These are phyloP conservation scores for Cenopis cana DNA, from an alignment of 2,888 invertebrate species.

Conservation along the genomic window DNA sequence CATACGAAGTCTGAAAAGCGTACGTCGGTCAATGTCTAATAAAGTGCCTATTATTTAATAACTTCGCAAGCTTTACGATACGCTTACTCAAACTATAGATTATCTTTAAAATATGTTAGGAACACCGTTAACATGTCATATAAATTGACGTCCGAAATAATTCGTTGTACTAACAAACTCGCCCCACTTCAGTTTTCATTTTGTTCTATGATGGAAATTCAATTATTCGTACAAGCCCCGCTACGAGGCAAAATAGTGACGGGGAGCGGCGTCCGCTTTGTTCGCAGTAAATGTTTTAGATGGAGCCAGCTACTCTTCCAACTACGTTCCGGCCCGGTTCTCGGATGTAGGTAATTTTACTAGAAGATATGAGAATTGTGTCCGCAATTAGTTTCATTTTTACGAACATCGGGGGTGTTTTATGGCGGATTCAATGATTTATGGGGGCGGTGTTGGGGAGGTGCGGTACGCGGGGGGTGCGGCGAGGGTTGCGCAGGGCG, in stretches of 20 bases:
- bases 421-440: slow-evolving; percentile 85
- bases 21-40: neutral
- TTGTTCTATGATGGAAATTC: slow-evolving; percentile 83
- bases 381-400: slow-evolving; percentile 83
- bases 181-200: slow-evolving; percentile 82
- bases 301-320: slow-evolving; percentile 55
- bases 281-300: slow-evolving; percentile 72
- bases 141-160: slow-evolving; percentile 82
- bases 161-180: slow-evolving; percentile 81
- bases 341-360: slow-evolving; percentile 71
- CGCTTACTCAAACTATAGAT: neutral
- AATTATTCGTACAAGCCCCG: slow-evolving; percentile 80
- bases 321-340: slow-evolving; percentile 63
- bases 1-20: slow-evolving; percentile 7
- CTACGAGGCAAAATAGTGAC: slow-evolving; percentile 67
- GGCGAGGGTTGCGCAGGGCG: slow-evolving; percentile 77
- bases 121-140: slow-evolving; percentile 73
- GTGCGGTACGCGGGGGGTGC: slow-evolving; percentile 65
- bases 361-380: slow-evolving; percentile 76
- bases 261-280: slow-evolving; percentile 73
- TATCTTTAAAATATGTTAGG: slow-evolving; percentile 52
- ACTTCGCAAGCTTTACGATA: neutral
- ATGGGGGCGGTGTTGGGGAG: slow-evolving; percentile 78
- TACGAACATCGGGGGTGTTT: slow-evolving; percentile 83
- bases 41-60: neutral